phyloP scores from a whole-genome alignment of 2,888 invertebrate species.

The Halocaridina rubra region DNA sequence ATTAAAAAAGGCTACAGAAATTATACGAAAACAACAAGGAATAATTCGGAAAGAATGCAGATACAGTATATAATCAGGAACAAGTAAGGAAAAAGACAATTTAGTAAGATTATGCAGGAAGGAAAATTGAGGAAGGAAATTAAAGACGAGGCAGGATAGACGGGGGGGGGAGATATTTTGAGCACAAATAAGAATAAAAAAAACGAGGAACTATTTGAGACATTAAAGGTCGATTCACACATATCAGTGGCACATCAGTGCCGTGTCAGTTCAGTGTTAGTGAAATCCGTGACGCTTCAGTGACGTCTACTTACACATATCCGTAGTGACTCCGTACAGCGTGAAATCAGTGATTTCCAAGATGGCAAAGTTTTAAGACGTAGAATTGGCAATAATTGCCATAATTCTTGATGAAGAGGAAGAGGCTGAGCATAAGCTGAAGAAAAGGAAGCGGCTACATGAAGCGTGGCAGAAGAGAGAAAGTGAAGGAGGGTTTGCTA shows the following conservation, averaged over 20 bases:
- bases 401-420: constrained; percentile 18
- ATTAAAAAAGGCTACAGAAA: too few species aligned
- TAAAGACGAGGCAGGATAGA: too few species aligned
- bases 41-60: too few species aligned
- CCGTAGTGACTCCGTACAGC: not conserved
- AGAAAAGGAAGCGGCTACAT: not conserved
- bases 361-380: not conserved
- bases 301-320: constrained; percentile 9
- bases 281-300: not conserved
- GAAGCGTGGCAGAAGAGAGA: constrained; percentile 15
- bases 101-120: too few species aligned
- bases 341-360: not conserved
- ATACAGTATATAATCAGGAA: too few species aligned
- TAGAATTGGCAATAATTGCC: constrained; percentile 17
- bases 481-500: not conserved
- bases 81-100: too few species aligned
- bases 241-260: too few species aligned
- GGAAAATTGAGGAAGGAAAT: too few species aligned
- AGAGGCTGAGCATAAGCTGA: not conserved
- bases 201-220: too few species aligned
- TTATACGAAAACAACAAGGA: too few species aligned
- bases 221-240: not conserved
- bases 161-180: too few species aligned
- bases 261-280: not conserved
- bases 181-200: too few species aligned